A percentile compares a stretch with the other conserved stretches of the same genome.
phyloP scores from a whole-genome alignment of 1,140 invertebrate species.

The Drosophila kohkoa region DNA sequence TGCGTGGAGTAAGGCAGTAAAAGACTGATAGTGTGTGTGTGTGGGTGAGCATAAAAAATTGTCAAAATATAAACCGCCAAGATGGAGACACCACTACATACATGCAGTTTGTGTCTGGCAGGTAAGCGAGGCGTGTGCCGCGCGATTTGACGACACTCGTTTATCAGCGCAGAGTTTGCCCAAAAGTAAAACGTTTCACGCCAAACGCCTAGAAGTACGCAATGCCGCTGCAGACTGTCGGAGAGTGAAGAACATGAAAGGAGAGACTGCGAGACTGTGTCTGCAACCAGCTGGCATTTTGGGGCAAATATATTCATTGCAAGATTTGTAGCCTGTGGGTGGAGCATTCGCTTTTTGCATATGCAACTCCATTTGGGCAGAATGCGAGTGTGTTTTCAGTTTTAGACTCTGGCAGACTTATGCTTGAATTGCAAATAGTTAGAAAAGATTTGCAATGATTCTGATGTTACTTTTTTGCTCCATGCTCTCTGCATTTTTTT shows the following conservation, averaged over 20 bases:
- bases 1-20: not conserved
- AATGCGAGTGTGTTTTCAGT: constrained; percentile 4
- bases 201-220: constrained; percentile 75
- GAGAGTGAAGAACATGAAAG: constrained; percentile 7
- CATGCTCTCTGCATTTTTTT: not conserved
- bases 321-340: constrained; percentile 65
- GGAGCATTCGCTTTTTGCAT: constrained; percentile 65
- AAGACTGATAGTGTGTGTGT: not conserved
- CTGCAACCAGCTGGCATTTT: constrained; percentile 42
- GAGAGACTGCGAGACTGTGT: constrained; percentile 21
- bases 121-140: constrained; percentile 42
- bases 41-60: constrained; percentile 43
- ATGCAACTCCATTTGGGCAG: constrained; percentile 38
- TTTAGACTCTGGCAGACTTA: constrained; percentile 58
- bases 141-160: constrained; percentile 58
- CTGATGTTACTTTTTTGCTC: constrained; percentile 50
- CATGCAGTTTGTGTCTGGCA: constrained; percentile 21
- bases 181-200: constrained; percentile 72
- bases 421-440: constrained; percentile 83
- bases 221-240: constrained; percentile 2
- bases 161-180: constrained; percentile 54
- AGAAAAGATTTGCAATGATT: constrained; percentile 81
- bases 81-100: not conserved
- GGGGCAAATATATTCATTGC: constrained; percentile 78
- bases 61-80: constrained; percentile 76